Evolutionary conservation across 2,888 invertebrate genomes (phyloP).

Genomic region (Drosophila fulvimacula): DNA sequence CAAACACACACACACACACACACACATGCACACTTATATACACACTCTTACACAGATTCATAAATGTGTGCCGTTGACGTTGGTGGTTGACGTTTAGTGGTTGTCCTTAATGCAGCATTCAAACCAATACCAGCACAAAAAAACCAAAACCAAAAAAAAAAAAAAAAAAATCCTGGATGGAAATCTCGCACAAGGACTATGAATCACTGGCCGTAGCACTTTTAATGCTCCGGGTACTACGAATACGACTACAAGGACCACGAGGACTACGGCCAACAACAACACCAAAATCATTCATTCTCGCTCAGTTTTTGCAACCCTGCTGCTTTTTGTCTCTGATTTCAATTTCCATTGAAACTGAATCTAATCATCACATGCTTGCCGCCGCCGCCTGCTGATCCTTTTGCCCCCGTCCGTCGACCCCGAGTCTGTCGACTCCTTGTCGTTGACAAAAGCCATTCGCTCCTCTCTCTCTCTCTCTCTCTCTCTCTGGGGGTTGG

Average conservation of each 20-base stretch:
- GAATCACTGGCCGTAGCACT: slow-evolving; percentile 49
- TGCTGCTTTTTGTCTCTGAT: slow-evolving; percentile 72
- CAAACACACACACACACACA: slow-evolving; percentile 5
- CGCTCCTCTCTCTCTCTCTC: not conserved
- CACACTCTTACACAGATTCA: slow-evolving; percentile 3
- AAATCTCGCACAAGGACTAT: slow-evolving; percentile 33
- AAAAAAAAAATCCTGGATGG: not conserved
- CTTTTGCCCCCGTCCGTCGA: slow-evolving; percentile 19
- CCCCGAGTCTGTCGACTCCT: slow-evolving; percentile 1
- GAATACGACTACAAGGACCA: slow-evolving; percentile 12
- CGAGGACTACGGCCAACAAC: not conserved
- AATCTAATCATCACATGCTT: slow-evolving; percentile 79
- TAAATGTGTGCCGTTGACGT: slow-evolving; percentile 71
- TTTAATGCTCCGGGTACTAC: slow-evolving; percentile 50
- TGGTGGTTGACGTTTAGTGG: slow-evolving; percentile 80
- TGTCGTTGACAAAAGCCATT: slow-evolving; percentile 37
- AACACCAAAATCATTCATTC: slow-evolving; percentile 38
- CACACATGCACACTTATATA: slow-evolving; percentile 7
- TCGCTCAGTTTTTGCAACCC: slow-evolving; percentile 34
- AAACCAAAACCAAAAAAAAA: slow-evolving; percentile 21
- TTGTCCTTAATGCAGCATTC: slow-evolving; percentile 72
- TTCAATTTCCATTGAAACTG: slow-evolving; percentile 82
- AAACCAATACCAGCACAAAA: slow-evolving; percentile 47
- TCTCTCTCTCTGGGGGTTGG: slow-evolving; percentile 7
- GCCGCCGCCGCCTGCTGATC: slow-evolving; percentile 63